Conservation (phyloP, 1,140 invertebrate species). For the Drosophila hydei region DNA sequence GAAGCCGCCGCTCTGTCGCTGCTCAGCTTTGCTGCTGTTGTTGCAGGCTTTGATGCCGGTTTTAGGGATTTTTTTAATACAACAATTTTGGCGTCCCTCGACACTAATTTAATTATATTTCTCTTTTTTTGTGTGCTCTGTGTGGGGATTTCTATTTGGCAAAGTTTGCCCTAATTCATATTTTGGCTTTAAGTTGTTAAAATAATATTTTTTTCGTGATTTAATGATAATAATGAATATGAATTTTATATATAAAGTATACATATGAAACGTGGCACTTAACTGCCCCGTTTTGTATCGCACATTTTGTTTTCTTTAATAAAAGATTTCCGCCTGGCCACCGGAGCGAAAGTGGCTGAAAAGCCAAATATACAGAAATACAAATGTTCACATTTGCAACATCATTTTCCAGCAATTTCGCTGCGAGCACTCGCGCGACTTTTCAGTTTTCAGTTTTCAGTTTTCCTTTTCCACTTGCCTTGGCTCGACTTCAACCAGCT, state of each 20-base stretch:
- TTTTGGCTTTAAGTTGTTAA: no score
- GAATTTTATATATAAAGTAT: background rate
- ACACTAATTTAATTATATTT: slow-evolving; percentile 71
- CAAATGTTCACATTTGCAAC: slow-evolving; percentile 55
- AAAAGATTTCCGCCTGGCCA: slow-evolving; percentile 14
- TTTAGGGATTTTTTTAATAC: slow-evolving; percentile 33
- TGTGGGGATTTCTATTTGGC: background rate
- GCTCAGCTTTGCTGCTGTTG: slow-evolving; percentile 20
- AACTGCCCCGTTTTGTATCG: background rate
- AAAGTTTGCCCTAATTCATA: no score
- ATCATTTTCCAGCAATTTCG: slow-evolving; percentile 54
- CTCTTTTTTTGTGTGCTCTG: slow-evolving; percentile 12
- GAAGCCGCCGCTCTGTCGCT: slow-evolving; percentile 36
- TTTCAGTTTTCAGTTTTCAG: slow-evolving; percentile 7
- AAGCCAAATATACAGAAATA: slow-evolving; percentile 47
- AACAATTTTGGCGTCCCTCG: slow-evolving; percentile 35
- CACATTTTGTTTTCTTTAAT: background rate
- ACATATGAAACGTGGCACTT: background rate
- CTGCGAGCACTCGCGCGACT: slow-evolving; percentile 25
- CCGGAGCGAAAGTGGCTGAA: slow-evolving; percentile 4
- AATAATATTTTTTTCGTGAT: background rate
- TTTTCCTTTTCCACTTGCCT: slow-evolving; percentile 19
- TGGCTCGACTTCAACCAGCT: slow-evolving; percentile 24
- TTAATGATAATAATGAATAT: background rate
- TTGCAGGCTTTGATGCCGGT: slow-evolving; percentile 43